Conservation (phyloP, 2,797 vertebrate genomes). For the Petrocephalus sullivani region DNA sequence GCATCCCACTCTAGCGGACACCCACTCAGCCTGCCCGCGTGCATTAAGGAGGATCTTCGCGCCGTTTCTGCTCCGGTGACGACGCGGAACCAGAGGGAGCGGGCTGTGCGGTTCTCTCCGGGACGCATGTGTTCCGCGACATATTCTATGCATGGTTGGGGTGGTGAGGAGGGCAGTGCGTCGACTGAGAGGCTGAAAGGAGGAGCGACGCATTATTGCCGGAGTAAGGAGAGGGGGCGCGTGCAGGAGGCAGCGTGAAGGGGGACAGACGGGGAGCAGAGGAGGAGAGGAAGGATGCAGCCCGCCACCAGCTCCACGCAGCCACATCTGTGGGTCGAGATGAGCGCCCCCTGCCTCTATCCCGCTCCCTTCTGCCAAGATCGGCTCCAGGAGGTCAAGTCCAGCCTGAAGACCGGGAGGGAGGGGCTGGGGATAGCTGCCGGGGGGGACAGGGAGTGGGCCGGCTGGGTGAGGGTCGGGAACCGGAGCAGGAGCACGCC, state of each 20-base stretch:
- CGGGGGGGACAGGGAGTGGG: constrained; percentile 39
- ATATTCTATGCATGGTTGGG: constrained; percentile 61
- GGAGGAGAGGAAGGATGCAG: constrained; percentile 24
- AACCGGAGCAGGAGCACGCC: constrained; percentile 68
- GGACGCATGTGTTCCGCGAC: constrained; percentile 29
- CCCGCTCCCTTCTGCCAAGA: constrained; percentile 60
- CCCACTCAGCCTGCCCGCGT: background rate
- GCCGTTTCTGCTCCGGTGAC: constrained; percentile 21
- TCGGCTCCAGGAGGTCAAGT: constrained; percentile 64
- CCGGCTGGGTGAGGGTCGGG: constrained; percentile 36
- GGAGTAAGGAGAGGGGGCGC: constrained; percentile 41
- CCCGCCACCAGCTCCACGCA: background rate
- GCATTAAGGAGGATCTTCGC: background rate
- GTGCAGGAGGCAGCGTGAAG: constrained; percentile 31
- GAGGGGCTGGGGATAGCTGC: constrained; percentile 41
- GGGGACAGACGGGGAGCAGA: constrained; percentile 29
- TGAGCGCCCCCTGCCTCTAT: constrained; percentile 71
- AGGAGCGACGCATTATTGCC: constrained; percentile 50
- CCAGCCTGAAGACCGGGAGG: constrained; percentile 63
- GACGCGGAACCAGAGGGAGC: constrained; percentile 30
- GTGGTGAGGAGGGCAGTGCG: constrained; percentile 42
- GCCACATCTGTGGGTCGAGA: constrained; percentile 44
- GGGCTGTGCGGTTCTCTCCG: constrained; percentile 16
- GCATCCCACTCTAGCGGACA: no score
- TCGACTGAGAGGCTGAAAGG: constrained; percentile 41